These are phyloP conservation scores for Malaclemys terrapin DNA, from an alignment of 2,113 vertebrate genomes.

Conservation along the genomic window DNA sequence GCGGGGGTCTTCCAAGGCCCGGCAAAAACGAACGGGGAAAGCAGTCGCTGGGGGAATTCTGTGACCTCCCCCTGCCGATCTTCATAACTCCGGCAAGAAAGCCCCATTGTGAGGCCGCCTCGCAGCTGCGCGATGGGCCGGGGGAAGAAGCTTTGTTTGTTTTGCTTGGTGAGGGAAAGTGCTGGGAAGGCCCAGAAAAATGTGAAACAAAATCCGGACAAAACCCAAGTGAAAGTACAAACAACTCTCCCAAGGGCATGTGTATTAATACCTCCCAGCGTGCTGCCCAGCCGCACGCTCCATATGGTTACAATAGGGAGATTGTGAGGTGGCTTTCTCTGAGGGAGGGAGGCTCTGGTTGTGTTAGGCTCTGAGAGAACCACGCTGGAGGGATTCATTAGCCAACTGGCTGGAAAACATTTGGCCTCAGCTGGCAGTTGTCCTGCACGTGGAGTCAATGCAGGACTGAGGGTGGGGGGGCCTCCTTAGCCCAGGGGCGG, in stretches of 20 bases:
- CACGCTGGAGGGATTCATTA: not conserved
- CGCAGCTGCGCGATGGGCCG: not conserved
- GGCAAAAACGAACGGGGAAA: not conserved
- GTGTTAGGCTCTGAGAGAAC: not conserved
- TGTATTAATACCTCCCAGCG: not conserved
- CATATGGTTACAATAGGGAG: not conserved
- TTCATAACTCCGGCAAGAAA: slow-evolving; percentile 43
- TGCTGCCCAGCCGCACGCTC: not conserved
- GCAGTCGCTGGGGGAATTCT: not conserved
- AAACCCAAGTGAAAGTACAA: not conserved
- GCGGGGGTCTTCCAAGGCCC: not conserved
- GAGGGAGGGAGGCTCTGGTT: not conserved
- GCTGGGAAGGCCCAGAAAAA: not conserved
- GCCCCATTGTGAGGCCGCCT: slow-evolving; percentile 52
- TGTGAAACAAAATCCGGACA: not conserved
- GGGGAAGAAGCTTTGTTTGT: not conserved
- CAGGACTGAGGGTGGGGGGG: no score
- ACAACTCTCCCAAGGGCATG: not conserved
- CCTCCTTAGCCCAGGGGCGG: not conserved
- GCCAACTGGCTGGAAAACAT: not conserved
- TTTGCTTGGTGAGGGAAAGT: not conserved
- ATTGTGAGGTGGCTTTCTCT: not conserved
- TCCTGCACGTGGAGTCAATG: not conserved
- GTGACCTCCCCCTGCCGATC: not conserved
- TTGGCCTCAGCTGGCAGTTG: not conserved